Conservation (phyloP, 2,113 vertebrate genomes). For the Fulica atra region DNA sequence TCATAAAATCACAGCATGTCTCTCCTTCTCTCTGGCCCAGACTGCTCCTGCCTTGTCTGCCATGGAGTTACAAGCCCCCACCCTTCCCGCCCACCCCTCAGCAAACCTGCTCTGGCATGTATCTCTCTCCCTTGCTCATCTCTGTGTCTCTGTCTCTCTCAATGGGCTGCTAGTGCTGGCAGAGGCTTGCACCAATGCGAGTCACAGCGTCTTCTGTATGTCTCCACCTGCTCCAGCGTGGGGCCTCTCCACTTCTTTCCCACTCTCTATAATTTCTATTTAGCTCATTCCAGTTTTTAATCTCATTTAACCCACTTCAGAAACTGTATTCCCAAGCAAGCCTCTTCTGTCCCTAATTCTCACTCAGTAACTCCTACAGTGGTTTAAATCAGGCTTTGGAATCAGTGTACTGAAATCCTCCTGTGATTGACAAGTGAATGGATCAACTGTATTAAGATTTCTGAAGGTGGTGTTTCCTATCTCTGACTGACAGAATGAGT, state of each 20-base stretch:
- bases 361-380: neutral
- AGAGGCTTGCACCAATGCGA: too few species aligned
- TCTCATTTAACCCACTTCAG: neutral
- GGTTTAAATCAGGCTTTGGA: neutral
- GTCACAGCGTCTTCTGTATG: too few species aligned
- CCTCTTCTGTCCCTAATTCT: neutral
- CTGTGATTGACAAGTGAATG: neutral
- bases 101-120: too few species aligned
- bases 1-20: too few species aligned
- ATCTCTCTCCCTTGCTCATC: too few species aligned
- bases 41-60: too few species aligned
- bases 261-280: neutral
- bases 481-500: constrained; percentile 15
- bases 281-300: neutral
- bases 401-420: neutral
- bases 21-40: too few species aligned
- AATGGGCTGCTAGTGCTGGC: too few species aligned
- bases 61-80: too few species aligned
- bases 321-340: neutral
- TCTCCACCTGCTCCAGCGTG: too few species aligned
- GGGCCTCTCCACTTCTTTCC: neutral
- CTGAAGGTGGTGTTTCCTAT: neutral
- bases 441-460: neutral
- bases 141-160: too few species aligned
- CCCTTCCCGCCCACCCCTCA: too few species aligned